Percentiles rank a stretch among this genome's conserved stretches.
phyloP scores from a whole-genome alignment of 2,797 vertebrate genomes.

The Mus minutoides region DNA sequence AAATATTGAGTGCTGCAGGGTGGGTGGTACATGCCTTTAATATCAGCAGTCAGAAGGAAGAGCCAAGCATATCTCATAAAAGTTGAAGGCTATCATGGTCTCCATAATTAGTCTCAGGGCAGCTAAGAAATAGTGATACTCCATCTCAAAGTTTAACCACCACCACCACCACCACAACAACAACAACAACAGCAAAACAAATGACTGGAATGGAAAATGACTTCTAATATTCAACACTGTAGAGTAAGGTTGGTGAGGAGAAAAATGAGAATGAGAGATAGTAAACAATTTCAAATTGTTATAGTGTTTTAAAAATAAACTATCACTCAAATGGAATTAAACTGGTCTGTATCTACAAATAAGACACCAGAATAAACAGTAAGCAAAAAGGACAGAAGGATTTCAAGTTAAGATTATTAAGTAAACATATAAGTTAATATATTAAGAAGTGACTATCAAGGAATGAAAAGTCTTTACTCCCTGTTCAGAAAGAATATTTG shows the following conservation, averaged over 20 bases:
- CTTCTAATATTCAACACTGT: constrained; percentile 29
- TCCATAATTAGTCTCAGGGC: neutral
- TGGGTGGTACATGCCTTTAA: neutral
- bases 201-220: neutral
- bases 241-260: neutral
- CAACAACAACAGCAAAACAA: neutral
- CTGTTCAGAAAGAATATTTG: neutral
- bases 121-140: neutral
- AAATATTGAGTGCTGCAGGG: neutral
- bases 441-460: neutral
- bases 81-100: neutral
- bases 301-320: constrained; percentile 3
- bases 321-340: neutral
- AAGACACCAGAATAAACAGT: neutral
- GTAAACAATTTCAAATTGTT: neutral
- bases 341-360: constrained; percentile 6
- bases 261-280: constrained; percentile 33
- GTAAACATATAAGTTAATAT: too few relatives aligned
- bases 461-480: neutral
- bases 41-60: neutral
- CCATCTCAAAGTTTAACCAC: neutral
- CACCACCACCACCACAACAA: too few relatives aligned
- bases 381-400: neutral
- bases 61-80: neutral
- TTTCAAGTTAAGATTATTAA: too few relatives aligned